Evolutionary conservation across 2,888 invertebrate species (phyloP).

Genomic region (Parnassius smintheus): DNA sequence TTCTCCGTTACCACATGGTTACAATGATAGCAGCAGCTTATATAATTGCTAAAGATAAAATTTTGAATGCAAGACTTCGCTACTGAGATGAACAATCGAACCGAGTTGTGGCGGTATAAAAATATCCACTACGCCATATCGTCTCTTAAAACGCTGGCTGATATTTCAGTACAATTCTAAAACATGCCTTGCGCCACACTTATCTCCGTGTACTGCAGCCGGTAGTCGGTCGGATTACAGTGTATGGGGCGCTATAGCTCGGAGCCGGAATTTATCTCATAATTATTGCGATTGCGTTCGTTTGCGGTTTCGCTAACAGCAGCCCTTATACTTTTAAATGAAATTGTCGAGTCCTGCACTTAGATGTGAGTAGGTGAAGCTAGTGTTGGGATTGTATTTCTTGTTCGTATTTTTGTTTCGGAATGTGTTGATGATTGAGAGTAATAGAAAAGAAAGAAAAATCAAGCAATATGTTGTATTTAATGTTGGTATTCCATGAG

Average conservation of each 20-base stretch:
- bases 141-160: no score
- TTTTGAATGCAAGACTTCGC: no score
- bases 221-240: conserved; percentile 38
- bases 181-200: conserved; percentile 29
- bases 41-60: no score
- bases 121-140: no score
- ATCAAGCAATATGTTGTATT: no score
- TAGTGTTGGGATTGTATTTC: conserved; percentile 9
- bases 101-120: no score
- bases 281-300: conserved; percentile 37
- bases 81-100: no score
- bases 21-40: no score
- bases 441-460: no score
- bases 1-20: no score
- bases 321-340: conserved; percentile 21
- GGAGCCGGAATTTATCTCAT: conserved; percentile 44
- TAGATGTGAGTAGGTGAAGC: neutral
- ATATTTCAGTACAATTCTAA: neutral
- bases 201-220: conserved; percentile 40
- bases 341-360: conserved; percentile 6
- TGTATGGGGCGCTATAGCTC: conserved; percentile 39
- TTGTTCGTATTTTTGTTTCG: neutral
- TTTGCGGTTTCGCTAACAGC: conserved; percentile 12
- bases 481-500: no score
- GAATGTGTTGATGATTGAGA: no score